Conservation (phyloP, 2,797 vertebrate species). For the Myotis myotis region DNA sequence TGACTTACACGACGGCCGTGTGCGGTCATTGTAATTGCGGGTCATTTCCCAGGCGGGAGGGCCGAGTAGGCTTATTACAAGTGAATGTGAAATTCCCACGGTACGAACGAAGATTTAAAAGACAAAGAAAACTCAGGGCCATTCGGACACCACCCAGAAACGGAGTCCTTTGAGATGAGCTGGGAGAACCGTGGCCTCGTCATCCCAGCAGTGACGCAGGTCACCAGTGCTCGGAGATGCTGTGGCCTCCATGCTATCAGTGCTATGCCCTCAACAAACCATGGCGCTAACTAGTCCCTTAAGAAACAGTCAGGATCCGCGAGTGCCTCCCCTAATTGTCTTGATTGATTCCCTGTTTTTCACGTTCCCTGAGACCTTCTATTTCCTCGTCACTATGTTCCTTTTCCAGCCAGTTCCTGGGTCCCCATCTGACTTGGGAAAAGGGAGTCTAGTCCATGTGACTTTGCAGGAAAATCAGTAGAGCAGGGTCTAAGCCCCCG, state of each 20-base stretch:
- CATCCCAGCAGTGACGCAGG: no score
- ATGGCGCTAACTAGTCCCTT: neutral
- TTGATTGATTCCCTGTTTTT: accelerated
- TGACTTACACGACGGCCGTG: neutral
- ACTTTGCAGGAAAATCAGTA: neutral
- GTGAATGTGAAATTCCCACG: neutral
- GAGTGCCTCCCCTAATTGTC: accelerated
- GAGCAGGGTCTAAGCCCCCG: neutral
- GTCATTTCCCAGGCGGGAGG: neutral
- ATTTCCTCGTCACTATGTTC: neutral
- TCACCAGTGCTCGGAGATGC: neutral
- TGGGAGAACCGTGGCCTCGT: neutral
- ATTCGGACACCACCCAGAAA: neutral
- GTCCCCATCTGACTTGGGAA: neutral
- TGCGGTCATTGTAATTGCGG: neutral
- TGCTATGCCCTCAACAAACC: accelerated
- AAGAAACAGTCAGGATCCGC: no score
- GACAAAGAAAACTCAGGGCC: neutral
- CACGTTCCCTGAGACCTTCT: accelerated
- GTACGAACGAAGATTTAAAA: neutral
- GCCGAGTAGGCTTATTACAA: neutral
- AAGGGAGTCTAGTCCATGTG: neutral
- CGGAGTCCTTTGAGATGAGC: neutral
- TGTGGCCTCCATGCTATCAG: no score
- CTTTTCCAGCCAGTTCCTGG: neutral